Base-by-base conservation (phyloP, 1,140 invertebrate species). In the Caenorhabditis brenneri region DNA sequence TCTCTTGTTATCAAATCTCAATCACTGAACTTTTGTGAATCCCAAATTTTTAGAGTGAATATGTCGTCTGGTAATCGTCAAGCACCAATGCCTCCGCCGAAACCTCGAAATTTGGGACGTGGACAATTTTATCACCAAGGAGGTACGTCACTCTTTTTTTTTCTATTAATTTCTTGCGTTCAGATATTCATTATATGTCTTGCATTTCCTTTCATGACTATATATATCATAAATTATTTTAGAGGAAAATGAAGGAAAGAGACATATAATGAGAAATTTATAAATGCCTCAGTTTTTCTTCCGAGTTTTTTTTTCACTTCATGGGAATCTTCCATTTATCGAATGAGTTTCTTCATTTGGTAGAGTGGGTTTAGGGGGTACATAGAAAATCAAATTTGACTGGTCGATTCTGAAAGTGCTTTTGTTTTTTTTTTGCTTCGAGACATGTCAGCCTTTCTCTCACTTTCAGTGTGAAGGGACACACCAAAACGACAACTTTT, bases 1-100 rank as follows among this genome's bases (percentile, higher is more conserved):
- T 74, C 46, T 42, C 65, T 74, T 74, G n/a, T n/a, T n/a, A n/a
- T n/a, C n/a, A 36, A 2, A 19, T 19, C 33, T n/a, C 49, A 51
- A 51, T 51, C 19, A 19, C 19, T 19, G 9, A 36, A n/a, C n/a
- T 42, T 6, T 42, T 24, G 2, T 74, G n/a, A 31, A 6, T n/a
- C n/a, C n/a, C n/a, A n/a, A n/a, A 42, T 33, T 74, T 74, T 46
- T n/a, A 74, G 65, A 9, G 36, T 74, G 22, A 46, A 22, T 10
- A 74, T 74, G 65, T 74, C 65, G 22, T 74, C 65, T 74, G 65
- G 65, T 24, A 74, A 74, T 74, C 65, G 65, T 24, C 65, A 74
- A 24, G 65, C 65, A 42, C 65, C 65, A 24, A 74, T 74, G 65
- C 65, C 65, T 22, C 65, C 65, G n/a, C 65, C 65, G 10, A 74